These are phyloP conservation scores for Nautilus pompilius DNA, from an alignment of 1,140 invertebrate genomes.

Conservation along the genomic window DNA sequence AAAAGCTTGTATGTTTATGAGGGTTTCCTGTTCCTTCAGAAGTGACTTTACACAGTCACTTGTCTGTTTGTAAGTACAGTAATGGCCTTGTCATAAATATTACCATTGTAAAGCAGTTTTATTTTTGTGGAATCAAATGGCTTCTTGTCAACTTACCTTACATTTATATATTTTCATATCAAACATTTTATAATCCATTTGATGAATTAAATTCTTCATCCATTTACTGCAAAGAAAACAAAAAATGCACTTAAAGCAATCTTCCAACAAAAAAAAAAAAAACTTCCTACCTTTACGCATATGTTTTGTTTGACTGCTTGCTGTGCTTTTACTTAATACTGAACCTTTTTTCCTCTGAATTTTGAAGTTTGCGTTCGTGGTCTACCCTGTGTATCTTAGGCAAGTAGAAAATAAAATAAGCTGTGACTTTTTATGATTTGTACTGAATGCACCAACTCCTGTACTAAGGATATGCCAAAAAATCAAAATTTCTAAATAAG, in stretches of 20 bases:
- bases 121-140: background rate
- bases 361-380: background rate
- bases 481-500: no score
- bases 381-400: background rate
- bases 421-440: no score
- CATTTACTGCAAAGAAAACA: constrained; percentile 31
- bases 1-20: background rate
- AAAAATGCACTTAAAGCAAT: background rate
- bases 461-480: no score
- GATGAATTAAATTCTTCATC: constrained; percentile 43
- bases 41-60: no score
- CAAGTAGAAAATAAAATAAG: no score
- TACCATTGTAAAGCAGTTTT: background rate
- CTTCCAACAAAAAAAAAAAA: background rate
- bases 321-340: background rate
- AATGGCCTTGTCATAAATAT: background rate
- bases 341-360: background rate
- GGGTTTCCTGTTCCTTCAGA: no score
- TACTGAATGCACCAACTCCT: no score
- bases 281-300: background rate
- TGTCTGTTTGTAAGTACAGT: no score
- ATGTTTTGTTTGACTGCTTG: background rate
- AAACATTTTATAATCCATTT: constrained; percentile 40
- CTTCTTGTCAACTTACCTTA: constrained; percentile 28
- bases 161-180: constrained; percentile 50